Conservation (phyloP, 2,113 vertebrate genomes). For the Lucifuga dentata region DNA sequence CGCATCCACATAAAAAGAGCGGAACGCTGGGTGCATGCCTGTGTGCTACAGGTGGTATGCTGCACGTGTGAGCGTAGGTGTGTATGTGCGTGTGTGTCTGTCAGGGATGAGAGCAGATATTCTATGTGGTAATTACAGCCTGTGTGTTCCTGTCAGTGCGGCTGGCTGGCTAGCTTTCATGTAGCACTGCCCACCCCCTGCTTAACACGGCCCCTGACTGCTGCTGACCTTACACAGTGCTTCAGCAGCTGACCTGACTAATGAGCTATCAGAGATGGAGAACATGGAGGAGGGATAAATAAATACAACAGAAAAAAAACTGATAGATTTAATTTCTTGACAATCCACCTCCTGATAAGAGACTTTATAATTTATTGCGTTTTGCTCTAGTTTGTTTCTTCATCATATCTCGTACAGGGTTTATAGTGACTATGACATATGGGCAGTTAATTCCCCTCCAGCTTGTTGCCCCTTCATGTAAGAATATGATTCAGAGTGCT, state of each 20-base stretch:
- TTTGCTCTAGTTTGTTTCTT: slow-evolving; percentile 6
- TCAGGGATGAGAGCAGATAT: slow-evolving; percentile 30
- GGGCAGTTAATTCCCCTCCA: neutral
- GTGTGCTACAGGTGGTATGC: slow-evolving; percentile 3
- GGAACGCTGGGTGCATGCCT: neutral
- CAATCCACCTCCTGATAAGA: slow-evolving; percentile 9
- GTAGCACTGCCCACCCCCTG: slow-evolving; percentile 45
- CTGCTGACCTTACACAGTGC: slow-evolving; percentile 50
- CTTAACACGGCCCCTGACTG: slow-evolving; percentile 51
- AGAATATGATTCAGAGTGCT: slow-evolving; percentile 25
- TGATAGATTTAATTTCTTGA: too few relatives aligned
- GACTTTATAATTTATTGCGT: neutral
- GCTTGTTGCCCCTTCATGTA: slow-evolving; percentile 35
- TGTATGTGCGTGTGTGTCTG: slow-evolving; percentile 20
- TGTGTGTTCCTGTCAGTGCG: slow-evolving; percentile 59
- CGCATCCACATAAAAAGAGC: slow-evolving; percentile 20
- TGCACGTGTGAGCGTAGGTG: slow-evolving; percentile 7
- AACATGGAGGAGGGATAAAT: slow-evolving; percentile 9
- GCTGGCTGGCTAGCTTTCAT: slow-evolving; percentile 44
- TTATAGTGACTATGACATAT: neutral
- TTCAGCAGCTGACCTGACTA: slow-evolving; percentile 47
- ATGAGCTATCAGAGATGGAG: slow-evolving; percentile 59
- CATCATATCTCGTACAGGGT: neutral
- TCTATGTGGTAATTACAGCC: slow-evolving; percentile 65
- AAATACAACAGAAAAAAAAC: slow-evolving; percentile 7